Evolutionary conservation across 1,140 invertebrate species (phyloP), one percentile per base, ranked within the genome.

Genomic region (Aphidius ervi): DNA sequence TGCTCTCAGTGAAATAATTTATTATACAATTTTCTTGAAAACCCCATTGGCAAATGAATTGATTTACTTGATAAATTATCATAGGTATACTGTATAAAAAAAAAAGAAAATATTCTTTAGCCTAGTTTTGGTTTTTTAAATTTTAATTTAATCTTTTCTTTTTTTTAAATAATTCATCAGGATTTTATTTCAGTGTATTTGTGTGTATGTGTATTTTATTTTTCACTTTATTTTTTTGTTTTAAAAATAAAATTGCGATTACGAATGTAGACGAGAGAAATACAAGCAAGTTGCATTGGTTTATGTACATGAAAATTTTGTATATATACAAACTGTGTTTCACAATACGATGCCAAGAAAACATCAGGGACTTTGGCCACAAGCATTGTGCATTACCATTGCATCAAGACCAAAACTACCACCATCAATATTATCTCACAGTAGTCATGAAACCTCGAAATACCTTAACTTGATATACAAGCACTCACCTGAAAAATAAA

Each of bases 391-490:
- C 53, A 55, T 55, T 55, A 55, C 39, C 39, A 55, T 55, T 43
- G 41, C 53, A 31, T 31, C 46, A 7, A 48, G 46, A 48, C 16
- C 9, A 16, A 55, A 55, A 55, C 39, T 55, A 55, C 53, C 53
- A 20, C 40, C 53, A 55, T 55, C 53, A 55, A 55, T 55, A 55
- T 55, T 55, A 55, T 55, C 53, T 55, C 49, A 31, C 39, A 20
- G 40, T 43, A 40, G 40, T 43, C 41, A 40, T 16, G 39, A n/a
- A 16, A 9, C 9, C n/a, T 9, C 5, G 16, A 41, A 41, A 48
- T 48, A 0, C 31, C 23, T 40, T 9, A 37, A 16, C 5, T 6
- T 53, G 47, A 48, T 48, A 48, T 48, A 48, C 20, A 48, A 4
- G 39, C 31, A 37, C 31, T 53, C 37, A 53, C 50, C 39, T 53